Base-by-base conservation (phyloP, 2,888 invertebrate genomes). In the Acleris holmiana region DNA sequence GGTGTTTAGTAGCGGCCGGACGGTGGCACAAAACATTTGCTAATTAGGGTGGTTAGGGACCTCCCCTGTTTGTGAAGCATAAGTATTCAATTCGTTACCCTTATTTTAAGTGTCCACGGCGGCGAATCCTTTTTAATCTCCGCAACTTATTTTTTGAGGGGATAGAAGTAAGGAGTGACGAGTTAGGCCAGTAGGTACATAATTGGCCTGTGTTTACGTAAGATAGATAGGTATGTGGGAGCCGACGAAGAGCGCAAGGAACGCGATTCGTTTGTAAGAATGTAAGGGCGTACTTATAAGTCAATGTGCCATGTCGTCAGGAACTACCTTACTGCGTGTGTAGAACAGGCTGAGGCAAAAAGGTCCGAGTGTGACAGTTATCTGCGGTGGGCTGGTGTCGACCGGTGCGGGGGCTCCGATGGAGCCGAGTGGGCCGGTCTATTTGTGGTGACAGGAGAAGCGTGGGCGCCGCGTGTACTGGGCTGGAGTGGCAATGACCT, bases 401-500 rank as follows among this genome's bases (percentile, higher is more conserved):
- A 78, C 79, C 71, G 81, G 83, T 82, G 86, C 84, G 85, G 80
- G 81, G 80, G 82, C 82, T 82, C 82, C 82, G 75, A 76, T 82
- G 84, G 83, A 83, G 84, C 78, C 79, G 85, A 87, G 89, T 88
- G 85, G 88, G 88, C 85, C 83, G 88, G 84, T 89, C 90, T 91
- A 91, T 91, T 91, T 90, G 91, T 91, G 91, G 91, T 91, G 91
- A 89, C 91, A 90, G 86, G 86, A 89, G 87, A 85, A 82, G 91
- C 90, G 91, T 91, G 91, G 91, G 91, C 88, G 91, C 89, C 86
- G 88, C 89, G 89, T 89, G 91, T 88, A 86, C 88, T 79, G 86
- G 88, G 90, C 89, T 91, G 91, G 91, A 91, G 91, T 91, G 90
- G 91, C 91, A 90, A 89, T 90, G 91, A 91, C 92, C 92, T 91